phyloP scores from a whole-genome alignment of 2,888 invertebrate genomes.

The Sphaerophoria taeniata region DNA sequence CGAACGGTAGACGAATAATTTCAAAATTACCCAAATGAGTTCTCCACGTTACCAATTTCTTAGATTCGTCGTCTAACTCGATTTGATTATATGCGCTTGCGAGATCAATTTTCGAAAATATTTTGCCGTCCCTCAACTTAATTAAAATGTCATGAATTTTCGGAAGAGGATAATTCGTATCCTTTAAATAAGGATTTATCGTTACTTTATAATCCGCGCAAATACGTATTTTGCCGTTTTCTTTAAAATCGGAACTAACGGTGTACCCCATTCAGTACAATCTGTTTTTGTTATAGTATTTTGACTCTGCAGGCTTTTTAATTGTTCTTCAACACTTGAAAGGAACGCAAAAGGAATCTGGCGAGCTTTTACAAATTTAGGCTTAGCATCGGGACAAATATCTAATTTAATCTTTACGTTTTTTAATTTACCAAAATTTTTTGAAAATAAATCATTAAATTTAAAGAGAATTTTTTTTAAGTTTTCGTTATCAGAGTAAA shows the following conservation, averaged over 20 bases:
- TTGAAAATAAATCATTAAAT: constrained; percentile 6
- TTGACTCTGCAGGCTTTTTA: too few relatives aligned
- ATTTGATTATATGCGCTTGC: constrained; percentile 78
- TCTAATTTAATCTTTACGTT: neutral
- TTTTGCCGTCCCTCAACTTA: neutral
- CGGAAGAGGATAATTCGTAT: constrained; percentile 33
- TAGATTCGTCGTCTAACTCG: constrained; percentile 76
- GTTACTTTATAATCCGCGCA: neutral
- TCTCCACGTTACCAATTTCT: constrained; percentile 45
- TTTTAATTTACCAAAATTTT: constrained; percentile 2
- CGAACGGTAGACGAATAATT: constrained; percentile 77
- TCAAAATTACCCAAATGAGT: constrained; percentile 77
- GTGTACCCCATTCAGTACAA: neutral
- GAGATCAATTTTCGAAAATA: constrained; percentile 24
- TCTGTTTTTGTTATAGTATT: too few relatives aligned
- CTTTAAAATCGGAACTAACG: too few relatives aligned
- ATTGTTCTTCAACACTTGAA: too few relatives aligned
- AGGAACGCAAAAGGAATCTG: neutral
- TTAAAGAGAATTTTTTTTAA: constrained; percentile 25
- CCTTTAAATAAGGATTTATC: constrained; percentile 15
- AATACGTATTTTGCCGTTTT: too few relatives aligned
- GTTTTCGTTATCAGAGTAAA: constrained; percentile 6
- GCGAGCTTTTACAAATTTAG: constrained; percentile 26
- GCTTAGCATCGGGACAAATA: neutral
- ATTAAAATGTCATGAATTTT: constrained; percentile 5